These are phyloP conservation scores for Haemorhous mexicanus DNA, from an alignment of 2,113 vertebrate genomes.

Conservation along the genomic window DNA sequence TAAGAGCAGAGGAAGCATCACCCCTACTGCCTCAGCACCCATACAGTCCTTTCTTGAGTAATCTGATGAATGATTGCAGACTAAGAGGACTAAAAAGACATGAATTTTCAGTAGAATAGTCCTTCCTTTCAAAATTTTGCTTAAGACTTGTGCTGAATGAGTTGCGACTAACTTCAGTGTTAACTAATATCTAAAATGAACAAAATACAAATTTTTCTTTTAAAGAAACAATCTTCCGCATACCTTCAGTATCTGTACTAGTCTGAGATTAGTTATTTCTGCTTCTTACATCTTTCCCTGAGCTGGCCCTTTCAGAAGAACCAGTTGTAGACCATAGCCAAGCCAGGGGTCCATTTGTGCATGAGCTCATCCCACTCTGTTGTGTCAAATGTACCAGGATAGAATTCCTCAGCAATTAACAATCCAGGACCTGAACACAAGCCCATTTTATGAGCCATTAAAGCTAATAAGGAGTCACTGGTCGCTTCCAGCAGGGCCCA, in stretches of 20 bases:
- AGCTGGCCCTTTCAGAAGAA: background rate
- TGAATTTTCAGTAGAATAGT: background rate
- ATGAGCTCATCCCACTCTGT: background rate
- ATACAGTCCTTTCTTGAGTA: fast-evolving
- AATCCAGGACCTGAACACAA: background rate
- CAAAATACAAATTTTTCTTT: background rate
- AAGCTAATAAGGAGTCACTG: background rate
- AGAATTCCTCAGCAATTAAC: background rate
- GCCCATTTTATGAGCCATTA: background rate
- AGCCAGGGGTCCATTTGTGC: background rate
- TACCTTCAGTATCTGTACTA: background rate
- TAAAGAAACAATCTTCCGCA: background rate
- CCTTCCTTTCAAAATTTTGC: background rate
- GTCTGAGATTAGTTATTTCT: background rate
- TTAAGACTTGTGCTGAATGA: background rate
- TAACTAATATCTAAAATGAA: background rate
- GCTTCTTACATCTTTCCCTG: background rate
- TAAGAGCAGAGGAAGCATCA: background rate
- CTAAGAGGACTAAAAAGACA: background rate
- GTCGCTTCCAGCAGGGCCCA: background rate
- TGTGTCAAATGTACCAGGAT: fast-evolving
- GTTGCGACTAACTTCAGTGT: background rate
- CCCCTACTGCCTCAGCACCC: fast-evolving
- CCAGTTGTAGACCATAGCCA: background rate
- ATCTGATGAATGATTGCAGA: fast-evolving